Evolutionary conservation across 2,888 invertebrate genomes (phyloP).

Genomic region (Cosmorhoe ocellata): DNA sequence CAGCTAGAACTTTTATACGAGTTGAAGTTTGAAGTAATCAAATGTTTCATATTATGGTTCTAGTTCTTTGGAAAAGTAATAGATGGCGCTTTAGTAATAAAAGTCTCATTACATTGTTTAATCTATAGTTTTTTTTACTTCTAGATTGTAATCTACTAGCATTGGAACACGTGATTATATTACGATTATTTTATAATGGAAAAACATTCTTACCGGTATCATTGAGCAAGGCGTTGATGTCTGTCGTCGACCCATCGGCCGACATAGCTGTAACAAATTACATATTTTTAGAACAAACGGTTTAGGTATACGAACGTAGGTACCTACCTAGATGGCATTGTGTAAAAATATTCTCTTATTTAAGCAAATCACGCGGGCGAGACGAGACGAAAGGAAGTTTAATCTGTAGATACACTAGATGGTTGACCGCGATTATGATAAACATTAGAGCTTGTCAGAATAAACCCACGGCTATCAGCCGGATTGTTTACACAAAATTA

Average conservation of each 20-base stretch:
- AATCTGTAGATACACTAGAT: no score
- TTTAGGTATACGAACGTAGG: no score
- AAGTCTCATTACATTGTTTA: no score
- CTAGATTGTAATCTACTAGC: no score
- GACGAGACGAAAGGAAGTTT: no score
- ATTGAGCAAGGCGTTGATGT: conserved; percentile 84
- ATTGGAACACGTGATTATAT: no score
- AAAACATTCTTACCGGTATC: conserved; percentile 78
- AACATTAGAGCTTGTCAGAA: neutral
- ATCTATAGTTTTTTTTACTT: no score
- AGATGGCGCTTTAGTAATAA: conserved; percentile 37
- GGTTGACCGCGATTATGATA: neutral
- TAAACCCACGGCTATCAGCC: conserved; percentile 4
- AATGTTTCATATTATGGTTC: neutral
- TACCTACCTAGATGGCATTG: no score
- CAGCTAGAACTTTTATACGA: conserved; percentile 3
- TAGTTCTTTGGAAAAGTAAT: neutral
- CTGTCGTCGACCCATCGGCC: conserved; percentile 84
- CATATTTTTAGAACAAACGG: no score
- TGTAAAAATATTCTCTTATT: no score
- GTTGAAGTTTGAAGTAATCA: neutral
- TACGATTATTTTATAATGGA: no score
- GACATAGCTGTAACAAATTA: conserved; percentile 83
- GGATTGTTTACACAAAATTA: conserved; percentile 30
- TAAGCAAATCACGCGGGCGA: no score